These are phyloP conservation scores for Pantherophis alleghaniensis DNA, from an alignment of 2,797 vertebrate species.

Conservation along the genomic window DNA sequence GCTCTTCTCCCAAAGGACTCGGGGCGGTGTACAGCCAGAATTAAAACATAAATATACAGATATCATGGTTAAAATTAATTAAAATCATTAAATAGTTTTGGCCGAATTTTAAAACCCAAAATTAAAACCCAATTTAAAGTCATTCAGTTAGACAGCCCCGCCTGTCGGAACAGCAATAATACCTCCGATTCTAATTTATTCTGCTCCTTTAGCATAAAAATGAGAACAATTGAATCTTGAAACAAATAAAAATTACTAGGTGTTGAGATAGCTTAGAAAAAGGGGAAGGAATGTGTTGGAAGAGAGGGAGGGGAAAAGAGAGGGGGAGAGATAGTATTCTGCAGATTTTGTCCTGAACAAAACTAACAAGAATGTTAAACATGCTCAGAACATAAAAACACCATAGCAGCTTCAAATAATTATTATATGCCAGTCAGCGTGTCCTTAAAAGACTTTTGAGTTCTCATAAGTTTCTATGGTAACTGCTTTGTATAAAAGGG, in stretches of 20 bases:
- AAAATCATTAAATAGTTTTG: too few species aligned
- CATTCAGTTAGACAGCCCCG: too few species aligned
- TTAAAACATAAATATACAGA: too few species aligned
- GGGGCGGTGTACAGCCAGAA: too few species aligned
- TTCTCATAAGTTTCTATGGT: slow-evolving; percentile 56
- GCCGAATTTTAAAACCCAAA: too few species aligned
- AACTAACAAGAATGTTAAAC: slow-evolving; percentile 45
- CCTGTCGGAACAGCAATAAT: neutral
- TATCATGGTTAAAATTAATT: too few species aligned
- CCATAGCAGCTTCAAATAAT: slow-evolving; percentile 38
- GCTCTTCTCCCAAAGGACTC: too few species aligned
- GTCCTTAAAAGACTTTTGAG: slow-evolving; percentile 51
- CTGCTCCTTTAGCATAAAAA: neutral
- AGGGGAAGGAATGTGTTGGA: neutral
- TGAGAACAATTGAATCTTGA: neutral
- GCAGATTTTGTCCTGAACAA: slow-evolving; percentile 44
- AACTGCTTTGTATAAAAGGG: slow-evolving; percentile 9
- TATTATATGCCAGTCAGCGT: slow-evolving; percentile 47
- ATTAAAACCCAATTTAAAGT: too few species aligned
- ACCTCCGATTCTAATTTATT: neutral
- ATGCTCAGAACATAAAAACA: slow-evolving; percentile 10
- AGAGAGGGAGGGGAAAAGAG: neutral
- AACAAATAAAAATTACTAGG: slow-evolving; percentile 25
- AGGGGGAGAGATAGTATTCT: slow-evolving; percentile 1
- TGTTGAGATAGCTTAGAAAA: neutral